phyloP scores from a whole-genome alignment of 2,113 vertebrate genomes.

The Brachypodius melanocephalos region DNA sequence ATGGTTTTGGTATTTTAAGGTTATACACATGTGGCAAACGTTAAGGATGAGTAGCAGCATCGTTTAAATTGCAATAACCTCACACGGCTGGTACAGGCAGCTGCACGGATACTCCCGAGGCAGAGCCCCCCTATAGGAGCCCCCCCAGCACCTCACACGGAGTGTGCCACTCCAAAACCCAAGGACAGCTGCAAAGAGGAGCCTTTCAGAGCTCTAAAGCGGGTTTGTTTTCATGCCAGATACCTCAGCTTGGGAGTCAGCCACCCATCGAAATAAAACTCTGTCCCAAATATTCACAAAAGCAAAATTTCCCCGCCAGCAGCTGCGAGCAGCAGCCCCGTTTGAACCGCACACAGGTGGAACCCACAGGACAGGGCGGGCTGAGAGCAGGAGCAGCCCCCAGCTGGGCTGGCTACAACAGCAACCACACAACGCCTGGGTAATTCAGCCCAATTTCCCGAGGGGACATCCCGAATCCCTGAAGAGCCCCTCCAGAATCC shows the following conservation, averaged over 20 bases:
- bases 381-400: not conserved
- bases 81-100: accelerated
- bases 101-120: not conserved
- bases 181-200: not conserved
- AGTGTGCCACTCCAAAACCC: not conserved
- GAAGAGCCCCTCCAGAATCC: not conserved
- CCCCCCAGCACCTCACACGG: accelerated
- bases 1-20: not conserved
- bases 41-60: not conserved
- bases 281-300: not conserved
- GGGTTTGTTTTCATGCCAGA: not conserved
- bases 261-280: not conserved
- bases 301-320: not conserved
- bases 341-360: not conserved
- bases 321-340: not conserved
- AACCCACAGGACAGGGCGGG: not conserved
- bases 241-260: not conserved
- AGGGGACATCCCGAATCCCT: not conserved
- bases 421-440: not conserved
- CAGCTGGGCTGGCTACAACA: not conserved
- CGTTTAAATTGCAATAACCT: not conserved
- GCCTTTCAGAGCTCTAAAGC: not conserved
- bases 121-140: not conserved
- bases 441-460: not conserved
- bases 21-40: not conserved